Evolutionary conservation across 2,888 invertebrate species (phyloP).

Genomic region (Lepidochitona cinerea): DNA sequence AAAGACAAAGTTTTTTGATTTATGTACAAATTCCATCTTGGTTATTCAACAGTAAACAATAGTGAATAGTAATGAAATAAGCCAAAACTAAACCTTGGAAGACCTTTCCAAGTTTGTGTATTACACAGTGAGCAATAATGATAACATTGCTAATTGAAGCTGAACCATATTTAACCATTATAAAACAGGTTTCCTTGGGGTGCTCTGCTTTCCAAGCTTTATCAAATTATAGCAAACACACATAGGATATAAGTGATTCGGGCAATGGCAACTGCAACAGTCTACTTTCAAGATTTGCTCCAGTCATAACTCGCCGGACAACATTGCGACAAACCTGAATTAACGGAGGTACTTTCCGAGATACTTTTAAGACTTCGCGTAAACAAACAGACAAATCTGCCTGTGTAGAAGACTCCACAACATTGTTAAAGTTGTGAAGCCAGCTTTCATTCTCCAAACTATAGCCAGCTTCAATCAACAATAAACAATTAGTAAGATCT

Average conservation of each 20-base stretch:
- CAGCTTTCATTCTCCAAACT: conserved; percentile 28
- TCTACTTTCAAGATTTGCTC: background rate
- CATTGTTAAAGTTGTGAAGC: background rate
- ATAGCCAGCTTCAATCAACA: conserved; percentile 47
- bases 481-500: conserved; percentile 29
- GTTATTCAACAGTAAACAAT: too few relatives aligned
- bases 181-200: too few relatives aligned
- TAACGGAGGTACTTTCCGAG: background rate
- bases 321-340: background rate
- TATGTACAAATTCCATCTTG: too few relatives aligned
- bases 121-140: too few relatives aligned
- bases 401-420: background rate
- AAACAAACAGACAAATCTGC: background rate
- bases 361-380: background rate
- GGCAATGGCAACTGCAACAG: background rate
- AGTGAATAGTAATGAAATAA: too few relatives aligned
- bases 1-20: too few relatives aligned
- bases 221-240: background rate
- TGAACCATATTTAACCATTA: too few relatives aligned
- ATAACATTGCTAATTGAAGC: too few relatives aligned
- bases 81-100: too few relatives aligned
- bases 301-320: background rate
- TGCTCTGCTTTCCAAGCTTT: too few relatives aligned
- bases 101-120: too few relatives aligned
- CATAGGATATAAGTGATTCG: background rate